A percentile compares a stretch with the other conserved stretches of the same genome.
Evolutionary conservation across 2,888 invertebrate species (phyloP).

Genomic region (Gastrophysa polygoni): DNA sequence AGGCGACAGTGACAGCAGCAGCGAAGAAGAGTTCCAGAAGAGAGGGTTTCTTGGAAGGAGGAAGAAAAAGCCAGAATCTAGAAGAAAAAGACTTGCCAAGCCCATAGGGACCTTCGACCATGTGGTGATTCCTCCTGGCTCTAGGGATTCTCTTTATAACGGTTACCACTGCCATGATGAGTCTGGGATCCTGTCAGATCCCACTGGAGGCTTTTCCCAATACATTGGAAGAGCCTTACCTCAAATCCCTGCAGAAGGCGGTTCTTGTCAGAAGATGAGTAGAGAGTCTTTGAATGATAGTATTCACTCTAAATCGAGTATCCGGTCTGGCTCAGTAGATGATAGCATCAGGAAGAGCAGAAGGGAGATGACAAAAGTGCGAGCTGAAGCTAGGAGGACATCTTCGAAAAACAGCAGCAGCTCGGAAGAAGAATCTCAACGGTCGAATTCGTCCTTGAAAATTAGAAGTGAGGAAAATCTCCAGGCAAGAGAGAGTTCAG

Average conservation of each 20-base stretch:
- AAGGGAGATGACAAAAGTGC: conserved; percentile 68
- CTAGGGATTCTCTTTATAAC: conserved; percentile 37
- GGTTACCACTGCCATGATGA: conserved; percentile 54
- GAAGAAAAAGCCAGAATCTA: conserved; percentile 55
- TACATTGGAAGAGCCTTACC: conserved; percentile 44
- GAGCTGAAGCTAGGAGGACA: conserved; percentile 71
- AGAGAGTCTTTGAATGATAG: conserved; percentile 40
- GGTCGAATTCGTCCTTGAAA: conserved; percentile 70
- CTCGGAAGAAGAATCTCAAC: conserved; percentile 73
- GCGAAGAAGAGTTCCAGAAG: conserved; percentile 57
- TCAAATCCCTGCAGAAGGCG: conserved; percentile 42
- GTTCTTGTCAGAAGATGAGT: conserved; percentile 50
- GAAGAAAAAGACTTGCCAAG: conserved; percentile 63
- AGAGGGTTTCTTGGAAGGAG: conserved; percentile 54
- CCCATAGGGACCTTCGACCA: conserved; percentile 70
- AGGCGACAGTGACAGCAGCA: conserved; percentile 65
- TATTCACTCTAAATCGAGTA: conserved; percentile 43
- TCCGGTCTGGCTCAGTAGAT: conserved; percentile 61
- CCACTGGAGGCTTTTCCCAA: conserved; percentile 55
- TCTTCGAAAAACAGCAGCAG: conserved; percentile 67
- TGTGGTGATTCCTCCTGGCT: conserved; percentile 59
- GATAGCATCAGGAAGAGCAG: conserved; percentile 61
- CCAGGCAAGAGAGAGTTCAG: conserved; percentile 58
- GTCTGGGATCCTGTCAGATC: conserved; percentile 66
- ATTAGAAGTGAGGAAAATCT: conserved; percentile 74